Evolutionary conservation across 2,113 vertebrate species (phyloP), one percentile per base, ranked within the genome.

Genomic region (Proterorhinus semilunaris): DNA sequence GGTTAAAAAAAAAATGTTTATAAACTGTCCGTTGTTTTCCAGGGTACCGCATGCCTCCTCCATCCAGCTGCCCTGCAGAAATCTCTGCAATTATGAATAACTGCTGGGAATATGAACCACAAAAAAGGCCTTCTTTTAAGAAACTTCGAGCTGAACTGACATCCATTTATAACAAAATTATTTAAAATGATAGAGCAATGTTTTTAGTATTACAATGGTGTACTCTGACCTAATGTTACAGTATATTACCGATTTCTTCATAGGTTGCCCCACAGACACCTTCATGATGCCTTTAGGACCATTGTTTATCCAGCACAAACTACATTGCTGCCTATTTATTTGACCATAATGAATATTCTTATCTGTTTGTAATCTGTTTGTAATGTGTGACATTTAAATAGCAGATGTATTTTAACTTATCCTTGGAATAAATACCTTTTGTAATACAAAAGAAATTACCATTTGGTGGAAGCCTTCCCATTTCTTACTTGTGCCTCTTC

Each of bases 31-130:
- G 3, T 47, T 83, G 42, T 85, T 11, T 83, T 80, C 12, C 81
- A 98, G 98, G 97, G 0, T 83, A 93, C 69, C 94, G 95, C 2
- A 92, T 98, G 92, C 88, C 91, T 0, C 79, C 89, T 67, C 98
- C 98, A 0, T 88, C 89, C 0, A 83, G 83, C 66, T 99, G 97
- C 67, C 96, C 97, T 0, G 81, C 91, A 0, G 96, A 96, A 1
- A 88, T 96, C 59, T 95, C 95, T 81, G 84, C 75, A 53, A 91
- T 98, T 62, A 98, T 99, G 96, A 88, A 77, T 79, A 92, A 83
- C 45, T 98, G 98, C 90, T 99, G 98, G 98, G 92, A 95, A 78
- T 95, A 96, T 0, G 93, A 98, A 0, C 91, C 96, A 0, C 71
- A 10, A 71, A 92, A 92, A 42, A 91, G 97, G 11, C 95, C 97